Percentiles rank a stretch among this genome's conserved stretches.
Conservation (phyloP, 2,113 vertebrate genomes). For the Misgurnus anguillicaudatus region DNA sequence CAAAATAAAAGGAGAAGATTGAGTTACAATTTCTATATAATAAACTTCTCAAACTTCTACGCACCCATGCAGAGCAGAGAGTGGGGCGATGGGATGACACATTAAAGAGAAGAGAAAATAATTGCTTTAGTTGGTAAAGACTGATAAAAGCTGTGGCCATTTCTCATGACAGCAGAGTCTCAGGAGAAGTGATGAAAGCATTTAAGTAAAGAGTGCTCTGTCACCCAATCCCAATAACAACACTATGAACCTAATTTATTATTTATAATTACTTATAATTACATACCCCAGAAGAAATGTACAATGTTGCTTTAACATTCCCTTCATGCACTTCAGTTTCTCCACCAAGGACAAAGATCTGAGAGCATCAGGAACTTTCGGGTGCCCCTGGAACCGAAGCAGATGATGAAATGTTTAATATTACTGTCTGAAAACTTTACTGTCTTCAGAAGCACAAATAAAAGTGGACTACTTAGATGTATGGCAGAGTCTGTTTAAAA, state of each 20-base stretch:
- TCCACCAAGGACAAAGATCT: slow-evolving; percentile 19
- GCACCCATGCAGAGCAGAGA: background rate
- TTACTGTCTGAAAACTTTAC: slow-evolving; percentile 8
- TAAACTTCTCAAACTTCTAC: background rate
- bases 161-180: slow-evolving; percentile 41
- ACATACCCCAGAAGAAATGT: slow-evolving; percentile 8
- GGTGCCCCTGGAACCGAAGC: background rate
- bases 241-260: slow-evolving; percentile 19
- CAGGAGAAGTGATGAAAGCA: slow-evolving; percentile 41
- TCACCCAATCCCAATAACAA: background rate
- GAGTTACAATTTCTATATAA: no score
- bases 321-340: slow-evolving; percentile 30
- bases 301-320: slow-evolving; percentile 5
- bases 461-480: background rate
- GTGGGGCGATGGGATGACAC: background rate
- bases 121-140: background rate
- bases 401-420: slow-evolving; percentile 38
- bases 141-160: slow-evolving; percentile 42
- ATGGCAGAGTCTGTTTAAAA: background rate
- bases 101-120: background rate
- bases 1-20: no score
- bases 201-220: slow-evolving; percentile 8
- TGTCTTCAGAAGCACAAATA: background rate
- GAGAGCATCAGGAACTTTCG: slow-evolving; percentile 10
- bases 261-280: slow-evolving; percentile 47